Conservation (phyloP, 2,797 vertebrate genomes). For the Cossypha niveicapilla region DNA sequence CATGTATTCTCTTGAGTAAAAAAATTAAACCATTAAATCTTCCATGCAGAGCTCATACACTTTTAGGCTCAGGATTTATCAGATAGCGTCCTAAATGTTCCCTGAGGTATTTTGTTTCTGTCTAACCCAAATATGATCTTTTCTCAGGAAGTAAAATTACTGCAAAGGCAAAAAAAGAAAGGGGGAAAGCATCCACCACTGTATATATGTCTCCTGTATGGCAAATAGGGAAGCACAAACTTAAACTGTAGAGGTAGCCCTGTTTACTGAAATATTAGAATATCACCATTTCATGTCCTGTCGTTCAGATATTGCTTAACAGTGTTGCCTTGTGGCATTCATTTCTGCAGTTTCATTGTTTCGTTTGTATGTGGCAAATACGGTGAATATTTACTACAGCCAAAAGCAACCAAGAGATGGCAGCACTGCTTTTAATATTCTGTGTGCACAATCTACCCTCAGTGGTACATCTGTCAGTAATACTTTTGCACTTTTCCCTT, state of each 20-base stretch:
- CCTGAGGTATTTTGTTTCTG: not conserved
- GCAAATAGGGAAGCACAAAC: not conserved
- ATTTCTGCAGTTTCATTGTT: not conserved
- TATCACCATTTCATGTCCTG: not conserved
- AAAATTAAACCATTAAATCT: not conserved
- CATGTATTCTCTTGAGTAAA: not conserved
- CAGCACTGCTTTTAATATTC: slow-evolving; percentile 67
- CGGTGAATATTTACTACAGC: not conserved
- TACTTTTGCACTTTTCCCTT: not conserved
- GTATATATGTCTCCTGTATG: not conserved
- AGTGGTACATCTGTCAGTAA: not conserved
- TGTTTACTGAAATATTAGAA: not conserved
- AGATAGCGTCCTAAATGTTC: not conserved
- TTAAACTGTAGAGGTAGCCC: not conserved
- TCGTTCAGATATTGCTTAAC: not conserved
- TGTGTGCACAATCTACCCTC: not conserved
- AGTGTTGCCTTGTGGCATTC: not conserved
- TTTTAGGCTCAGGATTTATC: not conserved
- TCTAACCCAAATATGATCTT: not conserved
- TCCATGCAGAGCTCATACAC: not conserved
- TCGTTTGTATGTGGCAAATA: not conserved
- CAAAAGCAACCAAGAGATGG: slow-evolving; percentile 60
- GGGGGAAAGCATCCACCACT: accelerated
- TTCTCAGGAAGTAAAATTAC: not conserved
- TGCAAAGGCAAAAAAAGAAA: not conserved